A percentile compares a stretch with the other conserved stretches of the same genome.
Conservation (phyloP, 2,888 invertebrate species). For the Meteorus cinctellus region DNA sequence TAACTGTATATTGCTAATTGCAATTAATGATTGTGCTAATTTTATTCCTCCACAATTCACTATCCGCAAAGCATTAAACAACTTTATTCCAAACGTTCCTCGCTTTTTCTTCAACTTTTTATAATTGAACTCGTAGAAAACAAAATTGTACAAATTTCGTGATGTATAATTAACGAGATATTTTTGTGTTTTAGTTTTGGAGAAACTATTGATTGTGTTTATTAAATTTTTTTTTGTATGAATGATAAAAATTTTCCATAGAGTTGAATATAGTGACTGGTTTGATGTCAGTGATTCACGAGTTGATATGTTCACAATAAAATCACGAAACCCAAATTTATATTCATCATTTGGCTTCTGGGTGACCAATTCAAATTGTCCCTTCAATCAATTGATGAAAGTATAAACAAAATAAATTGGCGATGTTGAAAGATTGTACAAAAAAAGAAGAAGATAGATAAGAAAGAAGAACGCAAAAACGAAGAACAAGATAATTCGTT, state of each 20-base stretch:
- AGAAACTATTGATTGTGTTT: background rate
- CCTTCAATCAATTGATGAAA: background rate
- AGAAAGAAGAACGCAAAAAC: background rate
- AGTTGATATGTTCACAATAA: too few relatives aligned
- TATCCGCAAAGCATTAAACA: slow-evolving; percentile 1
- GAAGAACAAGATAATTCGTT: slow-evolving; percentile 17
- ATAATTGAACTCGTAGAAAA: background rate
- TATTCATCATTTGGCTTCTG: too few relatives aligned
- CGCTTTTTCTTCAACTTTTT: background rate
- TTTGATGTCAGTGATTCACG: too few relatives aligned
- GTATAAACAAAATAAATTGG: background rate
- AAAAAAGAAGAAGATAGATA: background rate
- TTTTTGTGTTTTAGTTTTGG: too few relatives aligned
- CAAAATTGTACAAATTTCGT: background rate
- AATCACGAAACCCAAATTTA: too few relatives aligned
- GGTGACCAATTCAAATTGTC: too few relatives aligned
- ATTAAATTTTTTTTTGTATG: too few relatives aligned
- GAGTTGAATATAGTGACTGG: too few relatives aligned
- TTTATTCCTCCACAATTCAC: slow-evolving; percentile 15
- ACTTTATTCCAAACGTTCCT: background rate
- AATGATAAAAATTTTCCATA: too few relatives aligned
- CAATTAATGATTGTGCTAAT: slow-evolving; percentile 53
- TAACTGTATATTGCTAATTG: slow-evolving; percentile 47
- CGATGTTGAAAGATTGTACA: background rate
- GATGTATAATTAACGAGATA: background rate